Evolutionary conservation across 2,888 invertebrate genomes (phyloP).

Genomic region (Cephalotes varians): DNA sequence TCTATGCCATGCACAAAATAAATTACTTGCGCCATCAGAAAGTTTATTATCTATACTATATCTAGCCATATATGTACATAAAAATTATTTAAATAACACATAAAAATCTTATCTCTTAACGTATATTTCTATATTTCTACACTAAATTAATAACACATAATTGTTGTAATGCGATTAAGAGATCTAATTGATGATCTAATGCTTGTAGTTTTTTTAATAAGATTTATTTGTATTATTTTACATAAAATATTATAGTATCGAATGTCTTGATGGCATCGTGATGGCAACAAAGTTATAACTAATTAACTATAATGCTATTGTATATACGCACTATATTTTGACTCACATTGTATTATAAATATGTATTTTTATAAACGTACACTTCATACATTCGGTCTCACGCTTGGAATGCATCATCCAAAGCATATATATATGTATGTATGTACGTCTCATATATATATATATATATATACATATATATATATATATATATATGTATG

Average conservation of each 20-base stretch:
- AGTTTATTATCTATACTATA: slow-evolving; percentile 3
- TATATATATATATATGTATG: slow-evolving; percentile 63
- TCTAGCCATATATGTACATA: not conserved
- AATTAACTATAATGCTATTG: not conserved
- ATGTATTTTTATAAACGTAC: slow-evolving; percentile 69
- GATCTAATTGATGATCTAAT: not conserved
- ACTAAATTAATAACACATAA: slow-evolving; percentile 11
- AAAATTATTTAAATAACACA: not conserved
- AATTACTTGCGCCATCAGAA: slow-evolving; percentile 19
- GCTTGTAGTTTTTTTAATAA: slow-evolving; percentile 1
- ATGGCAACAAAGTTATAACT: not conserved
- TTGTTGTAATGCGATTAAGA: slow-evolving; percentile 10
- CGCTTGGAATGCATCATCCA: slow-evolving; percentile 82
- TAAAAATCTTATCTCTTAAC: not conserved
- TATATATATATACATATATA: slow-evolving; percentile 63
- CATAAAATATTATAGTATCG: not conserved
- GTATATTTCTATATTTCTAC: too few species aligned
- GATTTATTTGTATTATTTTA: slow-evolving; percentile 17
- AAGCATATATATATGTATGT: slow-evolving; percentile 66
- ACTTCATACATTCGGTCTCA: slow-evolving; percentile 83
- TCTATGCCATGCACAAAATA: slow-evolving; percentile 32
- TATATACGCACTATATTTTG: slow-evolving; percentile 24
- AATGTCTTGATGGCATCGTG: not conserved
- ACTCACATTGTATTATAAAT: not conserved
- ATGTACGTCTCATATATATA: slow-evolving; percentile 59